A percentile compares a stretch with the other conserved stretches of the same genome.
Conservation (phyloP, 2,888 invertebrate genomes). For the Crossocerus cetratus region DNA sequence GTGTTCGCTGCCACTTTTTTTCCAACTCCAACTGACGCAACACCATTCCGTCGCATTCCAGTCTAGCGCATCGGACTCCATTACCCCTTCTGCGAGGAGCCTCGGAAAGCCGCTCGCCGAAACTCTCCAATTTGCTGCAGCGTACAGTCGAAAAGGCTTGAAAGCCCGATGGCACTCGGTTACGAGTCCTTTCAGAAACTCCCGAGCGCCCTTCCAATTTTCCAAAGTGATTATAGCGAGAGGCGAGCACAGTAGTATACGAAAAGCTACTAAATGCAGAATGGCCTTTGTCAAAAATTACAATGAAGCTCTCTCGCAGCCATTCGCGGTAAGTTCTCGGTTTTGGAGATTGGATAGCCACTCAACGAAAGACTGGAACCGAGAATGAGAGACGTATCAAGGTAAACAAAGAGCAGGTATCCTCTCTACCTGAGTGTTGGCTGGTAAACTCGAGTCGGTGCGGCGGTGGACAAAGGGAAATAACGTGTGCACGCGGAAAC, state of each 20-base stretch:
- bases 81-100: background rate
- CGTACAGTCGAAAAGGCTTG: background rate
- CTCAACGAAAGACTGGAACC: too few species aligned
- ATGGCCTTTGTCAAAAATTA: too few species aligned
- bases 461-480: slow-evolving; percentile 14
- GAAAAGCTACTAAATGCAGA: too few species aligned
- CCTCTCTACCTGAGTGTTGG: background rate
- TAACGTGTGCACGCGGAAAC: slow-evolving; percentile 15
- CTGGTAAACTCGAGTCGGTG: background rate
- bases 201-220: slow-evolving; percentile 14
- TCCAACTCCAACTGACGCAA: background rate
- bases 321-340: too few species aligned
- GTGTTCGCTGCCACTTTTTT: slow-evolving; percentile 9
- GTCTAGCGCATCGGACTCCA: too few species aligned
- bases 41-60: too few species aligned
- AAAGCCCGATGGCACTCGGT: background rate
- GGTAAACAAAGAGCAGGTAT: slow-evolving; percentile 6
- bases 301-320: too few species aligned
- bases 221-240: background rate
- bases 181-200: background rate
- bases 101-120: background rate
- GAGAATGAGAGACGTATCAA: background rate
- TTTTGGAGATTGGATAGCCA: too few species aligned
- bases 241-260: background rate
- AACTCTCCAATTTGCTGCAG: background rate